A percentile compares a stretch with the other conserved stretches of the same genome.
Evolutionary conservation across 1,140 invertebrate genomes (phyloP).

Genomic region (Hesperophylax magnus): DNA sequence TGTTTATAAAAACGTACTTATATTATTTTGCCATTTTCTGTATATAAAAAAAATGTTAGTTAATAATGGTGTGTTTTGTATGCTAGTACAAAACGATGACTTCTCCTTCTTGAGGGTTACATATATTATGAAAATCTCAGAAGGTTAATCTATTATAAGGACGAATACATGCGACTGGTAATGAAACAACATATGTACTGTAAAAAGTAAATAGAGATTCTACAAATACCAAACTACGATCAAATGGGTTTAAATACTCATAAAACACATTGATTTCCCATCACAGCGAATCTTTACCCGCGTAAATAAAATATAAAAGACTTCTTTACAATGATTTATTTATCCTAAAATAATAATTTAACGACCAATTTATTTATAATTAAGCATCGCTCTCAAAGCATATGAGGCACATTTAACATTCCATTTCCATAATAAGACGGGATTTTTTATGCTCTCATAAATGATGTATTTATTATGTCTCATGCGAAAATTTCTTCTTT

Average conservation of each 20-base stretch:
- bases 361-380: too few species aligned
- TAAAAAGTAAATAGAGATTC: neutral
- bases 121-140: constrained; percentile 31
- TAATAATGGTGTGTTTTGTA: constrained; percentile 7
- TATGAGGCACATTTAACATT: constrained; percentile 6
- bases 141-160: neutral
- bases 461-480: constrained; percentile 9
- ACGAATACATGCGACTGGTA: constrained; percentile 24
- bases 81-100: neutral
- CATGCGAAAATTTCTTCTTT: neutral
- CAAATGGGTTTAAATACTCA: neutral
- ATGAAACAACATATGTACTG: neutral
- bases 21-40: neutral
- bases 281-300: neutral
- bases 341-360: too few species aligned
- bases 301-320: neutral
- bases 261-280: neutral
- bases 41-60: neutral
- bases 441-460: neutral
- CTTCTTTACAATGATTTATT: neutral
- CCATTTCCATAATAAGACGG: constrained; percentile 4
- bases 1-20: constrained; percentile 12
- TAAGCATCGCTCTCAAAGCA: neutral
- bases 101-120: constrained; percentile 8
- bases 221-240: neutral